Evolutionary conservation across 2,113 vertebrate species (phyloP).

Genomic region (Mus spicilegus): DNA sequence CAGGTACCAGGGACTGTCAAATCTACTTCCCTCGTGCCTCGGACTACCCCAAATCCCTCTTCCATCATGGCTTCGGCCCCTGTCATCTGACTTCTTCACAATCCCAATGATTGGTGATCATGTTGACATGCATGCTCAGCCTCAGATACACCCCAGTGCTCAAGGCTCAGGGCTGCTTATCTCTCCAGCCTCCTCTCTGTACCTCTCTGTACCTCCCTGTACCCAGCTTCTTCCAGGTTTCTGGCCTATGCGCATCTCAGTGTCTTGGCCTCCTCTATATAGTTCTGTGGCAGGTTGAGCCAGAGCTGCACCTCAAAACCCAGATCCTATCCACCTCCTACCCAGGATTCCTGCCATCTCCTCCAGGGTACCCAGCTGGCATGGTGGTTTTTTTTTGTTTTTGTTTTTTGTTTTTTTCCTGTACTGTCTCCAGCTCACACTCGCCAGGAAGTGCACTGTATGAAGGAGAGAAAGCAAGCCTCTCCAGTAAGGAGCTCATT

Average conservation of each 20-base stretch:
- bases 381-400: too few species aligned
- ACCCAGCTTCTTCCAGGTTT: background rate
- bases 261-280: background rate
- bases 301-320: background rate
- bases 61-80: background rate
- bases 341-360: background rate
- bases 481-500: background rate
- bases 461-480: background rate
- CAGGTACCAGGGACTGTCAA: background rate
- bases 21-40: background rate
- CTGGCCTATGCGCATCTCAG: background rate
- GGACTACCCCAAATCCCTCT: background rate
- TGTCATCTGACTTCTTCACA: background rate
- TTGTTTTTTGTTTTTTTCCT: background rate
- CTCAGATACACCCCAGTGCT: background rate
- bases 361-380: background rate
- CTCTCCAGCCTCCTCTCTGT: background rate
- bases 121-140: background rate
- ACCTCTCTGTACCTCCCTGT: too few species aligned
- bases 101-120: background rate
- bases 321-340: background rate
- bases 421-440: background rate
- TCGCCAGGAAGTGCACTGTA: background rate
- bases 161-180: background rate
- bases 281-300: background rate